phyloP scores from a whole-genome alignment of 2,797 vertebrate species.

The Falco columbarius region DNA sequence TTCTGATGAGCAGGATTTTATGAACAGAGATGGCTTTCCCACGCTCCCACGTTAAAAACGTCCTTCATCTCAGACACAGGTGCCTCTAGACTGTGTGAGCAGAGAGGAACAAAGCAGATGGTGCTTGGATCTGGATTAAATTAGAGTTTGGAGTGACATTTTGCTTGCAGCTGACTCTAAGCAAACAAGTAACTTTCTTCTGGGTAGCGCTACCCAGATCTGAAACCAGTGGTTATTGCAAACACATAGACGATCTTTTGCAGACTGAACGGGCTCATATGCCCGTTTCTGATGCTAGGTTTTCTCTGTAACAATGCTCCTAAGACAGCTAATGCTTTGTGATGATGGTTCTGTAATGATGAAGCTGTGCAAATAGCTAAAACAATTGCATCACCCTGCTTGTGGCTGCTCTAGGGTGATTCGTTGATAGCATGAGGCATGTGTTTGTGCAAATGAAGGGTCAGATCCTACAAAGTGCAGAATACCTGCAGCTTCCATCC shows the following conservation, averaged over 20 bases:
- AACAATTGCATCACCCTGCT: slow-evolving; percentile 11
- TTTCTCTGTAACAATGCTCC: neutral
- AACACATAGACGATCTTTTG: neutral
- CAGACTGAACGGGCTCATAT: neutral
- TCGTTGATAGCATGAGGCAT: neutral
- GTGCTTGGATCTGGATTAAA: slow-evolving; percentile 2
- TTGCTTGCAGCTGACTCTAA: neutral
- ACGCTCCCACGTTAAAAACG: neutral
- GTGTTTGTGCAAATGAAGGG: neutral
- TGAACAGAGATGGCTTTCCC: neutral
- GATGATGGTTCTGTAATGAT: neutral
- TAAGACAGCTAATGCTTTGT: neutral
- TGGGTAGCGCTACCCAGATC: neutral
- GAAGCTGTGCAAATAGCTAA: slow-evolving; percentile 10
- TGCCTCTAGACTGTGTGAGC: neutral
- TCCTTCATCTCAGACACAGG: neutral
- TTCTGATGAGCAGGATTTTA: neutral
- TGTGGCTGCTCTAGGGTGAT: neutral
- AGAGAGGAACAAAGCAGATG: slow-evolving; percentile 38
- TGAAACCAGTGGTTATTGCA: neutral
- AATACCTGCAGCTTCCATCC: neutral
- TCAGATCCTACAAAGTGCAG: neutral
- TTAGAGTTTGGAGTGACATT: neutral
- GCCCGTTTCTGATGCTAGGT: neutral
- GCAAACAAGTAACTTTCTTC: slow-evolving; percentile 24